Conservation (phyloP, 2,888 invertebrate genomes). For the Acanthosepion pharaonis region DNA sequence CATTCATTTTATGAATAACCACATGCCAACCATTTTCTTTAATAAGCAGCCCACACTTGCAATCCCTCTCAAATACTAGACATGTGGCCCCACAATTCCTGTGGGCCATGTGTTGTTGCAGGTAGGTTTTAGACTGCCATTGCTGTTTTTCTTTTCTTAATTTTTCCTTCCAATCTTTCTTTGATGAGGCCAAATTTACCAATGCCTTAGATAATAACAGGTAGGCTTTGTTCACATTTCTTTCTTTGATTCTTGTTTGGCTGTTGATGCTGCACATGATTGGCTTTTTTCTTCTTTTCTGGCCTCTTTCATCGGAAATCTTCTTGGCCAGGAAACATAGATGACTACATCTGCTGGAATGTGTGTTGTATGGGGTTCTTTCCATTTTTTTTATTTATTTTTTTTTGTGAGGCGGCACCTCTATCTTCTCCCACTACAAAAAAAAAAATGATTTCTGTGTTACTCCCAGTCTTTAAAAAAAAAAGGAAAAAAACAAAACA, state of each 20-base stretch:
- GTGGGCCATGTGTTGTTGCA: neutral
- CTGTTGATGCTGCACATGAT: neutral
- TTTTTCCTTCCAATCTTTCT: neutral
- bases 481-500: no score
- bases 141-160: neutral
- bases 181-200: neutral
- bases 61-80: neutral
- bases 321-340: neutral
- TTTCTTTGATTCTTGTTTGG: neutral
- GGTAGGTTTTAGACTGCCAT: neutral
- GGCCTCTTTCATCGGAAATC: neutral
- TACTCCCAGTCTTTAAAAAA: neutral
- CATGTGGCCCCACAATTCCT: neutral
- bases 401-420: neutral
- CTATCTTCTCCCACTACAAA: neutral
- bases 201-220: neutral
- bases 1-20: neutral
- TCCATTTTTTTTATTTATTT: neutral
- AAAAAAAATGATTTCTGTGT: neutral
- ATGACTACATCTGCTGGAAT: neutral
- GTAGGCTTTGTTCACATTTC: neutral
- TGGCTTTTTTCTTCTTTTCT: neutral
- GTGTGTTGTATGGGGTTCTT: neutral
- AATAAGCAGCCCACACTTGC: neutral
- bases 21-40: neutral